Conservation (phyloP, 2,888 invertebrate genomes). For the Lithophane ornitopus region DNA sequence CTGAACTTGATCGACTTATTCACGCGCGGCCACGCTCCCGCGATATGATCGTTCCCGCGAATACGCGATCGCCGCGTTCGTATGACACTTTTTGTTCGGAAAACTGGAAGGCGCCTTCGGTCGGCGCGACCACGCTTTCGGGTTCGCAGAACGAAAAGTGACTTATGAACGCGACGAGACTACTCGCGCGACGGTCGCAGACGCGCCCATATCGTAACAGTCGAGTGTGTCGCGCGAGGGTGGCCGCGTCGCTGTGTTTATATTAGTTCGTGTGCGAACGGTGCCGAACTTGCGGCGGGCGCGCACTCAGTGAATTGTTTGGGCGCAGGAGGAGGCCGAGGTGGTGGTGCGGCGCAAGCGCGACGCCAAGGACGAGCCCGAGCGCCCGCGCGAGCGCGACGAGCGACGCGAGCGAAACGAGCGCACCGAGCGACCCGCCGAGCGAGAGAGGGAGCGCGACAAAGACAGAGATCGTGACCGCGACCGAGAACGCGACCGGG, state of each 20-base stretch:
- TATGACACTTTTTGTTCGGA: neutral
- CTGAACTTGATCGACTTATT: constrained; percentile 64
- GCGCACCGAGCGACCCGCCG: constrained; percentile 54
- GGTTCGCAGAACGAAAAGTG: neutral
- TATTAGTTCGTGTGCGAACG: constrained; percentile 57
- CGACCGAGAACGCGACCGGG: constrained; percentile 50
- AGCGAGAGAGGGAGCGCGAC: constrained; percentile 72
- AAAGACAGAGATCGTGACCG: constrained; percentile 57
- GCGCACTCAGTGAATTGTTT: constrained; percentile 64
- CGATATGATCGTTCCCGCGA: neutral
- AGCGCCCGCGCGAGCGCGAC: constrained; percentile 73
- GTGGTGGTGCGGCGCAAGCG: constrained; percentile 89
- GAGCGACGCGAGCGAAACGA: constrained; percentile 49
- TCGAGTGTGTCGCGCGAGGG: constrained; percentile 33
- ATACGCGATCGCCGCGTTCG: neutral
- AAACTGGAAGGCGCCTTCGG: neutral
- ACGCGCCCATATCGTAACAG: neutral
- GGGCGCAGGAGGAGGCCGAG: constrained; percentile 93
- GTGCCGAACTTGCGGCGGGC: constrained; percentile 27
- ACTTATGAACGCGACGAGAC: neutral
- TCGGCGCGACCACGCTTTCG: neutral
- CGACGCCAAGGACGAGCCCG: constrained; percentile 76
- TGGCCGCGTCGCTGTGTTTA: constrained; percentile 46
- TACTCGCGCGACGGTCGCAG: neutral
- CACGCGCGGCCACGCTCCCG: constrained; percentile 39